Conservation (phyloP, 2,797 vertebrate genomes). For the Mus caroli region DNA sequence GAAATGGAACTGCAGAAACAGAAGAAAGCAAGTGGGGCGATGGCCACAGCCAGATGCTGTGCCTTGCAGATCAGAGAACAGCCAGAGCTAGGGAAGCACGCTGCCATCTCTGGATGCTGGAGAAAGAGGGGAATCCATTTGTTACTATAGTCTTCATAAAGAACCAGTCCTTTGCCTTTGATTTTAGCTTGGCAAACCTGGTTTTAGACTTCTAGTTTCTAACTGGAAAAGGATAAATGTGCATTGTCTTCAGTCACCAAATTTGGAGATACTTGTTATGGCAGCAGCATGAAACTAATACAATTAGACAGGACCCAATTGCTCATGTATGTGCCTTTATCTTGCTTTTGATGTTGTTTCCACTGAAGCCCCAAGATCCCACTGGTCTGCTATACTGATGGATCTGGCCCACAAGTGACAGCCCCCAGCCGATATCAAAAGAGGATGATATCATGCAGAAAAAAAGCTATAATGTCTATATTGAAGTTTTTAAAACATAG, state of each 20-base stretch:
- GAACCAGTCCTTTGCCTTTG: too few relatives aligned
- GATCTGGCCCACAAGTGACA: not conserved
- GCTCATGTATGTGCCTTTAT: too few relatives aligned
- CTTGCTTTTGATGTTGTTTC: not conserved
- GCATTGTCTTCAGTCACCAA: not conserved
- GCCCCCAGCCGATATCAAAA: not conserved
- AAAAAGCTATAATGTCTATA: not conserved
- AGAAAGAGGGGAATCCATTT: not conserved
- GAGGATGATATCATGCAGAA: not conserved
- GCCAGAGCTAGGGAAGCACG: not conserved
- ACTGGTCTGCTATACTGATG: not conserved
- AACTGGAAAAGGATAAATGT: not conserved
- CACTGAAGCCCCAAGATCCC: not conserved
- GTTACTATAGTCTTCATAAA: not conserved
- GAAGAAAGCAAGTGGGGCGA: not conserved
- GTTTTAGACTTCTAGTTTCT: not conserved
- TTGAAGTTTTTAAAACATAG: not conserved
- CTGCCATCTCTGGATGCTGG: not conserved
- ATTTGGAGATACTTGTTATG: not conserved
- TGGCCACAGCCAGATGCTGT: not conserved
- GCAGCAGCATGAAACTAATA: not conserved
- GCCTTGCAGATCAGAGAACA: not conserved
- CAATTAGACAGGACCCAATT: not conserved
- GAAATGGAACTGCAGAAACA: not conserved
- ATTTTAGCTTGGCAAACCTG: not conserved